Conservation (phyloP, 2,113 vertebrate species). For the Empidonax traillii region DNA sequence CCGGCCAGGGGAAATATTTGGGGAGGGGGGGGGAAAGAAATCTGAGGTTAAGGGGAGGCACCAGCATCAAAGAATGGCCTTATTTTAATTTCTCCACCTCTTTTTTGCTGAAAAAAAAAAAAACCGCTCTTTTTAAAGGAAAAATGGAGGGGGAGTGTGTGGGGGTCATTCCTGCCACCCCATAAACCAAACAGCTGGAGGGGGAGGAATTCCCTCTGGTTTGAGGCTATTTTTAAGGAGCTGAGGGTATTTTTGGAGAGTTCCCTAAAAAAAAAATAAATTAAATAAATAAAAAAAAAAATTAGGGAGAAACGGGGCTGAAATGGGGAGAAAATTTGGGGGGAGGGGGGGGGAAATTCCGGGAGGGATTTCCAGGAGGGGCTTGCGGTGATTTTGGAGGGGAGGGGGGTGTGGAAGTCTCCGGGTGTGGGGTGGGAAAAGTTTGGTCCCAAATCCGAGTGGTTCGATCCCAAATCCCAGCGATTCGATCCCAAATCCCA, state of each 20-base stretch:
- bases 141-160: accelerated
- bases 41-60: conserved; percentile 6
- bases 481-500: too few relatives aligned
- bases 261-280: background rate
- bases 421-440: background rate
- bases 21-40: background rate
- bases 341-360: too few relatives aligned
- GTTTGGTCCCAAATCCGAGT: background rate
- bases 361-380: background rate
- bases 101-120: background rate
- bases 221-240: background rate
- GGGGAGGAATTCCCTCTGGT: background rate
- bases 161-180: background rate
- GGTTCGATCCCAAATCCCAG: too few relatives aligned
- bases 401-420: background rate
- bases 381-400: background rate
- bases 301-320: background rate
- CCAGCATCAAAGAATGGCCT: background rate
- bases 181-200: background rate
- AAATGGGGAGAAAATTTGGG: background rate
- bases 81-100: background rate
- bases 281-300: background rate
- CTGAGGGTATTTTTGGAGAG: background rate
- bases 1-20: conserved; percentile 40
- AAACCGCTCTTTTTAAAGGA: background rate